Evolutionary conservation across 2,113 vertebrate species (phyloP).

Genomic region (Odocoileus virginianus): DNA sequence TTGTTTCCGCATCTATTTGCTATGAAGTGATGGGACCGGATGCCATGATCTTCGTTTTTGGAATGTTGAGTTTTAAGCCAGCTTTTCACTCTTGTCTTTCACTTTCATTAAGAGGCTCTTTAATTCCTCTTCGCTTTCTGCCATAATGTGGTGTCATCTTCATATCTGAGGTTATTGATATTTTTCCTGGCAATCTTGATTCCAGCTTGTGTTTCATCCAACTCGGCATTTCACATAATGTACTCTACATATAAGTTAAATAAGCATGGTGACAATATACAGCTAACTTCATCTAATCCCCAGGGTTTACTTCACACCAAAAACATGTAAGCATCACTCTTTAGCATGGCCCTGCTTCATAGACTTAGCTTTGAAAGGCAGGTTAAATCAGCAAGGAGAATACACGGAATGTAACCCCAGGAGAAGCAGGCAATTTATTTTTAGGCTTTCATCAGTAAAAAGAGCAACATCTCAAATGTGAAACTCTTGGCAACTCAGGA

Average conservation of each 20-base stretch:
- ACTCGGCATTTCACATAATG: background rate
- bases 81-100: background rate
- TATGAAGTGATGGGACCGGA: background rate
- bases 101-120: background rate
- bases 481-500: slow-evolving; percentile 43
- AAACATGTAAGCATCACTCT: background rate
- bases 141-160: background rate
- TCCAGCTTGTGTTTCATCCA: background rate
- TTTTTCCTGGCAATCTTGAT: background rate
- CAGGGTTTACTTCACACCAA: background rate
- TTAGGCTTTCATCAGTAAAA: slow-evolving; percentile 52
- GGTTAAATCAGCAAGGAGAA: background rate
- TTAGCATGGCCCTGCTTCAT: background rate
- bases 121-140: background rate
- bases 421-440: slow-evolving; percentile 12
- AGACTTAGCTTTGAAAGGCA: background rate
- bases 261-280: background rate
- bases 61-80: background rate
- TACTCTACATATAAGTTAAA: background rate
- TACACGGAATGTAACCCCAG: background rate
- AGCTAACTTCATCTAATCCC: background rate
- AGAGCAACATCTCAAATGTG: slow-evolving; percentile 42
- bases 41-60: background rate
- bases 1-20: background rate
- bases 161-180: background rate